Evolutionary conservation across 2,113 vertebrate genomes (phyloP), one percentile per base, ranked within the genome.

Genomic region (Origma solitaria): DNA sequence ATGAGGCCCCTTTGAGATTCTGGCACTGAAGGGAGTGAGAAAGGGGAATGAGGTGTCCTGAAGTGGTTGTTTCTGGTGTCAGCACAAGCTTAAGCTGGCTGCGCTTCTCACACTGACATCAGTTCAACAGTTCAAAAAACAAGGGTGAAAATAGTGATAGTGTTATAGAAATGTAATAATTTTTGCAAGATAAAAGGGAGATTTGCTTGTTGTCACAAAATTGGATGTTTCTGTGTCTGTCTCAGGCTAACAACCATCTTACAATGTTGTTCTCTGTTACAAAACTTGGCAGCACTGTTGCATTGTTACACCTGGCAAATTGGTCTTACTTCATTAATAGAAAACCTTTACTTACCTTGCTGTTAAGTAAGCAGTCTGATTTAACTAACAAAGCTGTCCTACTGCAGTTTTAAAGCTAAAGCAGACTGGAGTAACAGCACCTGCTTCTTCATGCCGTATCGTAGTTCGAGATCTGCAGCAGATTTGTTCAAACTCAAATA

Each of bases 361-460:
- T 53, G 33, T 86, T 83, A 73, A 77, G 51, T 87, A 75, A 54
- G n/a, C 60, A 49, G 60, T 76, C 19, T 66, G n/a, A 57, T 89
- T 83, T 86, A 82, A 44, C 38, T 78, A 89, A 37, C 19, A 73
- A 57, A 57, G 33, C 33, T 91, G n/a, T 40, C 22, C 27, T 82
- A 22, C 40, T 76, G n/a, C 12, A 69, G 33, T 65, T 91, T 64
- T 56, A 83, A 83, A 86, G 54, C 49, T 91, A 69, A 94, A 91
- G 77, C 72, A 70, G 45, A 65, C 40, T 61, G 45, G 30, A 10
- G 4, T 61, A 51, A 38, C 82, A 78, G 3, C 16, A 24, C 5
- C 23, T 65, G 19, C 42, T 88, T 40, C 33, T 81, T 92, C 21
- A 31, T 44, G 30, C 61, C 30, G 51, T 79, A 38, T 35, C 33